Conservation (phyloP, 92 coral and sea anemone species). For the Epizoanthus stellaris region DNA sequence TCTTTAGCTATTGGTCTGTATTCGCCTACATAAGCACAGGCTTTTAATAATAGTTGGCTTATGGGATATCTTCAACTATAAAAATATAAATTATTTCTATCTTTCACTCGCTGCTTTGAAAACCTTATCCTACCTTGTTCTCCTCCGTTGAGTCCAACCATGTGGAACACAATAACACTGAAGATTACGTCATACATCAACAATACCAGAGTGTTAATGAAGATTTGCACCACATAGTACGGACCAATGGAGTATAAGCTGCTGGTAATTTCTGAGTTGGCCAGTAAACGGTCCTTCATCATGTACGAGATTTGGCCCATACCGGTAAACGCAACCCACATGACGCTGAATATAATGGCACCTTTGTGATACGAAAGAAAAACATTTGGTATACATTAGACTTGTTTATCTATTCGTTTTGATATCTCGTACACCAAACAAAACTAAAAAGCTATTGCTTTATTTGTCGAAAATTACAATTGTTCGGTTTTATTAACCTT, state of each 20-base stretch:
- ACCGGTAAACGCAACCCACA: constrained; percentile 31
- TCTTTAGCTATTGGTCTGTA: no score
- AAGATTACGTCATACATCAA: constrained; percentile 15
- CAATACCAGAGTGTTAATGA: constrained; percentile 8
- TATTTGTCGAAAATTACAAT: no score
- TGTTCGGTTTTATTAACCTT: no score
- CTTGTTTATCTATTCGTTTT: no score
- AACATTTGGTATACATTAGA: neutral
- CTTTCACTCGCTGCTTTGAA: no score
- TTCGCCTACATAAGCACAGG: no score
- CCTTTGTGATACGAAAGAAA: neutral
- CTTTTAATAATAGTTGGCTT: no score
- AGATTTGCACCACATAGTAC: no score
- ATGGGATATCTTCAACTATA: no score
- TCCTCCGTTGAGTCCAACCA: constrained; percentile 31
- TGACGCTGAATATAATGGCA: constrained; percentile 25
- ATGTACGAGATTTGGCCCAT: constrained; percentile 11
- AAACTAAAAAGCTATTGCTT: no score
- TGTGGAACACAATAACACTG: constrained; percentile 24
- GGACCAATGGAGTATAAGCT: constrained; percentile 14
- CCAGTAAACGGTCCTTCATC: constrained; percentile 34
- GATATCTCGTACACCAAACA: no score
- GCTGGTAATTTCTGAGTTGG: constrained; percentile 35
- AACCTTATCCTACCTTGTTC: neutral
- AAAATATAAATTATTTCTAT: no score